phyloP scores from a whole-genome alignment of 2,797 vertebrate genomes.

The Rhodeus uyekii region DNA sequence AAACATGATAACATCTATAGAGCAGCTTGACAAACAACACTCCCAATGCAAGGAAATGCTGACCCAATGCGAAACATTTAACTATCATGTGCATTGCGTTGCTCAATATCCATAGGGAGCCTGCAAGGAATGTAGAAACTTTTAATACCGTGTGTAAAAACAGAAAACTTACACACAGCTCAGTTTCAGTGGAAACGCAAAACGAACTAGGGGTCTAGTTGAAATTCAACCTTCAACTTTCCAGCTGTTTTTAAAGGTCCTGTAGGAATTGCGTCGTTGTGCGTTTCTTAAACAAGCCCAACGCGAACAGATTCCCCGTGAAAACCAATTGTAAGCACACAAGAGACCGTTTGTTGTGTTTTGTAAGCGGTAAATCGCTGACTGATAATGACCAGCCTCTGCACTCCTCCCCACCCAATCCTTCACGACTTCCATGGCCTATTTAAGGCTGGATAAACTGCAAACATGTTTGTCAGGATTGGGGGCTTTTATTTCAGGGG shows the following conservation, averaged over 20 bases:
- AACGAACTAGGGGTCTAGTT: not conserved
- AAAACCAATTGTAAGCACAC: not conserved
- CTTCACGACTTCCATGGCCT: conserved; percentile 30
- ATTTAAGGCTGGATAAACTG: conserved; percentile 4
- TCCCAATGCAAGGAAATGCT: not conserved
- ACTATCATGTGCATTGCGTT: not conserved
- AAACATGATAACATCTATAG: not conserved
- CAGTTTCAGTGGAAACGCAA: not conserved
- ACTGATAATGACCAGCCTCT: conserved; percentile 22
- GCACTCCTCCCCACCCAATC: conserved; percentile 33
- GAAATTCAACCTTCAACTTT: conserved; percentile 10
- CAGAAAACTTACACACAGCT: not conserved
- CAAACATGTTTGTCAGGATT: not conserved
- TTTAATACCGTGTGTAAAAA: not conserved
- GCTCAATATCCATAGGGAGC: not conserved
- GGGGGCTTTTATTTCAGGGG: not conserved
- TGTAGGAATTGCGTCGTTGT: too few relatives aligned
- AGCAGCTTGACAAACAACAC: not conserved
- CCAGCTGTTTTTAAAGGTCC: conserved; percentile 1
- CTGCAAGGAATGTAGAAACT: not conserved
- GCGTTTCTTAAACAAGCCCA: not conserved
- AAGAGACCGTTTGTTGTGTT: not conserved
- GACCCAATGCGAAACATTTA: conserved; percentile 19
- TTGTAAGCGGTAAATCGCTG: not conserved
- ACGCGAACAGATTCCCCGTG: not conserved